Evolutionary conservation across 1,140 invertebrate genomes (phyloP), one percentile per base, ranked within the genome.

Genomic region (Halictus rubicundus): DNA sequence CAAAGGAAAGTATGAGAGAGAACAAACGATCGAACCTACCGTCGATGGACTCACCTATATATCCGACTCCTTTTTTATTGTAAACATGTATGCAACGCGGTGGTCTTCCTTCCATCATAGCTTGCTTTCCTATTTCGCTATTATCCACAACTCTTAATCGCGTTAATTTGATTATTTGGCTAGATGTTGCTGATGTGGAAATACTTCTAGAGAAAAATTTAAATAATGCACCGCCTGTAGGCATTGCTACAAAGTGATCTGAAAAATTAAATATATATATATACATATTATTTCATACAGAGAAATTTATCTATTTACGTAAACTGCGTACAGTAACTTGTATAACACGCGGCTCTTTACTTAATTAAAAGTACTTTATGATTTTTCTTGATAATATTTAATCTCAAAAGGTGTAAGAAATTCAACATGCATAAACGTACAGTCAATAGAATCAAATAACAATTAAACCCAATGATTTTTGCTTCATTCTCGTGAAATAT

Each of bases 111-210:
- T 98, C 97, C 25, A 96, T 94, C 96, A 98, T 98, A 1, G 98
- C 98, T 90, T 96, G 94, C 91, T 97, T 98, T 37, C 99, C 99
- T 81, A 99, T 95, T 84, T 96, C 95, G 79, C 98, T 99, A 90
- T 99, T 99, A 92, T 99, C 99, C 3, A 99, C 98, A 25, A 99
- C 97, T 89, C 98, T 94, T 16, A 99, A 92, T 76, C 97, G 92
- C 23, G 97, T 95, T 70, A 98, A 85, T 90, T 96, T 95, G 52
- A 94, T 94, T 59, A 97, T 95, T 92, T 96, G 94, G 90, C 93
- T 94, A 73, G 93, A 90, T 72, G 91, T 87, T 19, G 93, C 72
- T 14, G 95, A 94, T 25, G 95, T 95, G 88, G 95, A 95, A 83
- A 97, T 92, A 23, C 87, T 90, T 81, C 91, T 89, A 19, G 82